Conservation (phyloP, 2,113 vertebrate species). For the Coptodon rendalli region DNA sequence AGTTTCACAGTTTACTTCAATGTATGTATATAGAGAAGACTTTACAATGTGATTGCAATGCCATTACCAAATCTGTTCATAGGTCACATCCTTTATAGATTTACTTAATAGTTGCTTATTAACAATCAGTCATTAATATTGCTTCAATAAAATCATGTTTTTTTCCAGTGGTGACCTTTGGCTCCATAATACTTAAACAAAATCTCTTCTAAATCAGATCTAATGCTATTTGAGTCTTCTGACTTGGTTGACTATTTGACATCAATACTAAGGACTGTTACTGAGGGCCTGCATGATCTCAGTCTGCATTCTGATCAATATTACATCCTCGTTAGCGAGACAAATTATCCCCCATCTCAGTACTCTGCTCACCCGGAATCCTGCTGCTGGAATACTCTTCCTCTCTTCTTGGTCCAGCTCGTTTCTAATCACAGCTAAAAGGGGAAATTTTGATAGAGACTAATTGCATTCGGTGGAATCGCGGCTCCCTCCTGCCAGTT, state of each 20-base stretch:
- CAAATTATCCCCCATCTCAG: slow-evolving; percentile 46
- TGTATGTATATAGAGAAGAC: background rate
- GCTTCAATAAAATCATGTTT: background rate
- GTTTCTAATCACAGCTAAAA: slow-evolving; percentile 58
- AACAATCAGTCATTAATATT: background rate
- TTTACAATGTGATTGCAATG: background rate
- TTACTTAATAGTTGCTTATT: background rate
- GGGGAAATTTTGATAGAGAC: slow-evolving; percentile 50
- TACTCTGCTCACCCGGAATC: background rate
- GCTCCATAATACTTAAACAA: background rate
- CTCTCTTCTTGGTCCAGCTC: slow-evolving; percentile 4
- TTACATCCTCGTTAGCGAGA: slow-evolving; percentile 67
- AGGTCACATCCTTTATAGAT: background rate
- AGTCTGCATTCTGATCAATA: slow-evolving; percentile 60
- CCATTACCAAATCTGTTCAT: background rate
- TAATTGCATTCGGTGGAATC: slow-evolving; percentile 60
- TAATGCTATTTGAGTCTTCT: background rate
- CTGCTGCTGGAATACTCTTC: background rate
- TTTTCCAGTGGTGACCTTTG: background rate
- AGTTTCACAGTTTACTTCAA: background rate
- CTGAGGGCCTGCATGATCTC: slow-evolving; percentile 31
- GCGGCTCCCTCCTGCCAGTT: slow-evolving; percentile 8
- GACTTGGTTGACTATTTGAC: slow-evolving; percentile 25
- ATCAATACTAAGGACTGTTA: slow-evolving; percentile 10
- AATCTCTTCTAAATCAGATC: background rate